phyloP scores from a whole-genome alignment of 2,797 vertebrate genomes.

The Valencia hispanica region DNA sequence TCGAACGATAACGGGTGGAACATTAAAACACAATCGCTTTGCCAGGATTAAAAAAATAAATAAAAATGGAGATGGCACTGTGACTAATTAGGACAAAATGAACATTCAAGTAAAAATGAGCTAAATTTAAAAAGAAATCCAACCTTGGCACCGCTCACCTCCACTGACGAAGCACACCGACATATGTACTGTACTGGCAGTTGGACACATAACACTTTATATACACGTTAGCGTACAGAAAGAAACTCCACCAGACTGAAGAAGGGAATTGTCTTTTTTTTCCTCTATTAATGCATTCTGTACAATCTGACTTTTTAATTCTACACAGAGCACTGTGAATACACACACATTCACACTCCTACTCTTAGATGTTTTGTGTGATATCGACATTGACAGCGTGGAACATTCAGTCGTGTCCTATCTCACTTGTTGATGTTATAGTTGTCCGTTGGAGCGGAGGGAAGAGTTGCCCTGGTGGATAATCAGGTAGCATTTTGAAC shows the following conservation, averaged over 20 bases:
- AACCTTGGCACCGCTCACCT: constrained; percentile 56
- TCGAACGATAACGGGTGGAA: constrained; percentile 27
- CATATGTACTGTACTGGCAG: constrained; percentile 77
- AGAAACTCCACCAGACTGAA: constrained; percentile 65
- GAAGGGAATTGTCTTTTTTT: constrained; percentile 40
- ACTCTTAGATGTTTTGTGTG: constrained; percentile 32
- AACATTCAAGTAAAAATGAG: constrained; percentile 58
- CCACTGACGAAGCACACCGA: constrained; percentile 73
- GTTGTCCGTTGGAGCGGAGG: constrained; percentile 28
- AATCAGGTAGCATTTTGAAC: constrained; percentile 16
- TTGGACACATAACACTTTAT: constrained; percentile 80
- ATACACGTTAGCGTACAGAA: constrained; percentile 78
- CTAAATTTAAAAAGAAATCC: constrained; percentile 19
- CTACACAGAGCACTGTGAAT: constrained; percentile 63
- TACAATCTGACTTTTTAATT: constrained; percentile 47
- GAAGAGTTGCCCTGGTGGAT: constrained; percentile 41
- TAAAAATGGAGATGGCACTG: constrained; percentile 59
- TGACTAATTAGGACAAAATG: constrained; percentile 45
- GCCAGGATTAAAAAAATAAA: too few relatives aligned
- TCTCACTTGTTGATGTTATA: constrained; percentile 71
- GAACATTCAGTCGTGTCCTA: constrained; percentile 76
- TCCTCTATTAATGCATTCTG: constrained; percentile 48
- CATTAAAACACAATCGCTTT: constrained; percentile 34
- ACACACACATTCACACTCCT: constrained; percentile 48
- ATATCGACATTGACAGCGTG: constrained; percentile 57